Evolutionary conservation across 2,888 invertebrate species (phyloP).

Genomic region (Caenorhabditis sp.): DNA sequence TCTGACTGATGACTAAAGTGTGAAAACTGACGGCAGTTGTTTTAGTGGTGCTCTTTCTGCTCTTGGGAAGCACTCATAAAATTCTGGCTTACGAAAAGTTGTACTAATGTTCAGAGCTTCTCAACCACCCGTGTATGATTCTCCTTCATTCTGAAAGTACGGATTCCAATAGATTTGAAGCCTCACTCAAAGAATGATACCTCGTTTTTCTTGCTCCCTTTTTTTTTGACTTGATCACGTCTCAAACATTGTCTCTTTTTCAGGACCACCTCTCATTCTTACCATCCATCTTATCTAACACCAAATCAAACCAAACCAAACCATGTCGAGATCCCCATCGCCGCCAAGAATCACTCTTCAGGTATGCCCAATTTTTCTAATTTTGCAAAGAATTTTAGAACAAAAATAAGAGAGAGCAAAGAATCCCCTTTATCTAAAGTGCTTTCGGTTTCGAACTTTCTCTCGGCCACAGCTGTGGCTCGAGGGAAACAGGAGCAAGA

Average conservation of each 20-base stretch:
- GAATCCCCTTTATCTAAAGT: constrained; percentile 28
- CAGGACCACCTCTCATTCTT: background rate
- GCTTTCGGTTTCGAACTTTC: constrained; percentile 48
- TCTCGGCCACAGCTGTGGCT: constrained; percentile 50
- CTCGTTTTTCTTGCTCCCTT: too few relatives aligned
- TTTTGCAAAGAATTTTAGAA: background rate
- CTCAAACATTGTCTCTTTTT: too few relatives aligned
- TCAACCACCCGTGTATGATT: too few relatives aligned
- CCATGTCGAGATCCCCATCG: constrained; percentile 51
- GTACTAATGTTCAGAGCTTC: too few relatives aligned
- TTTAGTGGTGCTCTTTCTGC: background rate
- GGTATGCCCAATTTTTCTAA: constrained; percentile 20
- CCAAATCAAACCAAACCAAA: background rate
- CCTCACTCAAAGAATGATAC: too few relatives aligned
- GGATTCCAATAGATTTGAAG: too few relatives aligned
- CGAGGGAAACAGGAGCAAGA: background rate
- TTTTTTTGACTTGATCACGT: background rate
- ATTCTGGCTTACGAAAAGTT: too few relatives aligned
- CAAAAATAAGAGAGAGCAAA: background rate
- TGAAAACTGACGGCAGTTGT: constrained; percentile 11
- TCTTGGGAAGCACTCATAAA: background rate
- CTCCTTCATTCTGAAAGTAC: too few relatives aligned
- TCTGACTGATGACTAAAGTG: constrained; percentile 10
- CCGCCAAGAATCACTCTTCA: constrained; percentile 55
- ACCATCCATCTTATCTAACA: background rate